Evolutionary conservation across 2,797 vertebrate species (phyloP).

Genomic region (Darevskia mixta): DNA sequence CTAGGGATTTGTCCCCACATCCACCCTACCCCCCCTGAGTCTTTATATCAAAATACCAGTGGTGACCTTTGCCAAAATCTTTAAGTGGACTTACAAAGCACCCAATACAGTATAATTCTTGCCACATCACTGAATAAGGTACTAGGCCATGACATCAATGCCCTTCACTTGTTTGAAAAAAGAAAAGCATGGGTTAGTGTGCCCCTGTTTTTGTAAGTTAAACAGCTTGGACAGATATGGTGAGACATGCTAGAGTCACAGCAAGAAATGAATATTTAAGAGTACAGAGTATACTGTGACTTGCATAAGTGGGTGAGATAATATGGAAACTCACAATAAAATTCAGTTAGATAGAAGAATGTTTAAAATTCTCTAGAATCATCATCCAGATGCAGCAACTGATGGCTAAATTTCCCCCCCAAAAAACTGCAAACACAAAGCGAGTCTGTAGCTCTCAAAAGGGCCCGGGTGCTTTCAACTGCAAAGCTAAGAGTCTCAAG

Average conservation of each 20-base stretch:
- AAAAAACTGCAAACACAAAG: neutral
- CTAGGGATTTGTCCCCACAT: neutral
- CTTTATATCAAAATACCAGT: neutral
- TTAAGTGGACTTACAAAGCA: neutral
- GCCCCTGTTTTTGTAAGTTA: neutral
- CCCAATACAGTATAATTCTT: neutral
- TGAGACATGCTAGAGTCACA: neutral
- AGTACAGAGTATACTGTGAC: neutral
- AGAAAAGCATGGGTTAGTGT: neutral
- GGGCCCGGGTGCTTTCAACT: constrained; percentile 19
- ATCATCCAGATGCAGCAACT: neutral
- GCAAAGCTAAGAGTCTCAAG: constrained; percentile 14
- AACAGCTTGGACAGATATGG: neutral
- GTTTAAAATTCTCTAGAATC: neutral
- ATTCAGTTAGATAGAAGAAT: neutral
- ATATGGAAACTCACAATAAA: neutral
- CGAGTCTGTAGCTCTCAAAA: neutral
- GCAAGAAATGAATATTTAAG: constrained; percentile 13
- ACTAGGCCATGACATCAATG: too few species aligned
- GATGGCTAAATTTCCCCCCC: neutral
- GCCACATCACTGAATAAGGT: neutral
- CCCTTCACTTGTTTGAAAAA: neutral
- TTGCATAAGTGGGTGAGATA: neutral
- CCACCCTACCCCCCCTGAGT: neutral
- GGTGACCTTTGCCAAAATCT: neutral